Evolutionary conservation across 2,113 vertebrate species (phyloP), one percentile per base, ranked within the genome.

Genomic region (Sus scrofa): DNA sequence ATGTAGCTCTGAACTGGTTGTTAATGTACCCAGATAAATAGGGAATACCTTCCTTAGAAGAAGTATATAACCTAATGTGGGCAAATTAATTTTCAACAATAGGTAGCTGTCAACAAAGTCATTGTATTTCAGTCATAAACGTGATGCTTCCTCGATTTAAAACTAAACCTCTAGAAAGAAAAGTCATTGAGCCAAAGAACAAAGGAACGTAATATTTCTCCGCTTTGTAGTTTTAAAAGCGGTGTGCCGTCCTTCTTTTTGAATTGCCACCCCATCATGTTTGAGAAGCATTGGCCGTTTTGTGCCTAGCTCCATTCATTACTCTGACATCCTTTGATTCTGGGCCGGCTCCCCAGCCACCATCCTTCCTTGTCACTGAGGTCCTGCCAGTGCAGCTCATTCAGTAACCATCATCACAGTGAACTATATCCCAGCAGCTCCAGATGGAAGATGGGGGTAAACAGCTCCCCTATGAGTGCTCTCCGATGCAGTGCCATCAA

Each of bases 401-500:
- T 98, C 96, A 95, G 77, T 94, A 98, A 97, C 94, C 95, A 92
- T 98, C 88, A 97, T 96, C 0, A 7, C 67, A 79, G 85, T 96
- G 95, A 98, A 98, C 94, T 97, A 15, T 84, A 98, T 98, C 97
- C 97, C 97, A 98, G 97, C 92, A 98, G 96, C 97, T 99, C 98
- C 98, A 99, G 98, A 98, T 98, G 98, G 98, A 98, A 98, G 92
- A 95, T 86, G 97, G 93, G 87, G 92, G 98, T 94, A 98, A 98
- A 98, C 92, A 95, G 97, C 91, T 98, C 98, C 97, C 98, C 97
- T 85, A 97, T 98, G 98, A 98, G 79, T 94, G 96, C 97, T 96
- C 97, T 97, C 97, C 78, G 52, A 22, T 78, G 98, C 95, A 81
- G 86, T 92, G 98, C 96, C 97, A 99, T 99, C 98, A 98, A 98